phyloP scores from a whole-genome alignment of 2,888 invertebrate species.

The Amblyjoppa proteus region DNA sequence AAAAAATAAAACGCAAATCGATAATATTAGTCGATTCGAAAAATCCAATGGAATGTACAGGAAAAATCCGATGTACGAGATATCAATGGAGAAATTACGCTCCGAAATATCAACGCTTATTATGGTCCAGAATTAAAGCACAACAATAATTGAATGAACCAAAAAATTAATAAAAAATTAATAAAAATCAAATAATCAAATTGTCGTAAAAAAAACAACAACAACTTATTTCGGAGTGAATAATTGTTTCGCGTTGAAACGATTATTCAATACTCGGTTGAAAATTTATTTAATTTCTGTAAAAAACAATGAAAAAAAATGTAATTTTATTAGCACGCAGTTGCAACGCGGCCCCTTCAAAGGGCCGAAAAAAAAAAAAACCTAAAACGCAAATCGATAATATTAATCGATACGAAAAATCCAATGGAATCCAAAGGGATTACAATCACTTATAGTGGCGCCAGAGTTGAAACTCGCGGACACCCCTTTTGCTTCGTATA shows the following conservation, averaged over 20 bases:
- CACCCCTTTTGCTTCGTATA: slow-evolving; percentile 68
- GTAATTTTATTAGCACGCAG: background rate
- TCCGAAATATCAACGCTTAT: background rate
- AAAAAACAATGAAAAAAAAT: background rate
- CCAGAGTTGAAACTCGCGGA: background rate
- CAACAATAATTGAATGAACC: background rate
- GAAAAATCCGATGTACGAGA: slow-evolving; percentile 15
- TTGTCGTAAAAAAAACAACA: no score
- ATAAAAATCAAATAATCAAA: no score
- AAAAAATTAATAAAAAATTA: background rate
- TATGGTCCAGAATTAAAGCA: background rate
- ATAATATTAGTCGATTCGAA: slow-evolving; percentile 64
- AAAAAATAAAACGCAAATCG: slow-evolving; percentile 8
- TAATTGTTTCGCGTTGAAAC: no score
- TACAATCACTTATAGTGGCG: slow-evolving; percentile 66
- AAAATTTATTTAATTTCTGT: background rate
- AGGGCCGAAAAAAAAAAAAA: background rate
- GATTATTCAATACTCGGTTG: no score
- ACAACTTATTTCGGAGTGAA: no score
- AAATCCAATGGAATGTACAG: slow-evolving; percentile 55
- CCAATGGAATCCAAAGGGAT: slow-evolving; percentile 65
- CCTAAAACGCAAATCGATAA: slow-evolving; percentile 31
- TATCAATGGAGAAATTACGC: slow-evolving; percentile 26
- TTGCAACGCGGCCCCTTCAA: background rate
- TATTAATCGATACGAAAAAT: slow-evolving; percentile 66